These are phyloP conservation scores for Cremastobaeus sp. DNA, from an alignment of 2,888 invertebrate species.

Conservation along the genomic window DNA sequence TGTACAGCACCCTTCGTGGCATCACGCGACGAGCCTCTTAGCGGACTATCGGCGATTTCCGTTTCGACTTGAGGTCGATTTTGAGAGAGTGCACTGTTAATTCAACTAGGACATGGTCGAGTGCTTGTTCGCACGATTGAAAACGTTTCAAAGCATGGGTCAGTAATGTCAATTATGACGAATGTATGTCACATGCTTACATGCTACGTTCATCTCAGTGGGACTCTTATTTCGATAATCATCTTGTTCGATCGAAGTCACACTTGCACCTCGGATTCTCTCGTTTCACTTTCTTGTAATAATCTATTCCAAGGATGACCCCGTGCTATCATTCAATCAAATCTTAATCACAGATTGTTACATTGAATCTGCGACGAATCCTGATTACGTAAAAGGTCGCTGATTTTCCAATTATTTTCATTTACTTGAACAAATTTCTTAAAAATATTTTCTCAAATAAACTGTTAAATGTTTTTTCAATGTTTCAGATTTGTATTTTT, in stretches of 20 bases:
- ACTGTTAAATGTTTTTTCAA: too few species aligned
- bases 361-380: conserved; percentile 22
- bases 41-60: conserved; percentile 41
- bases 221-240: conserved; percentile 50
- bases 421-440: too few species aligned
- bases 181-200: conserved; percentile 68
- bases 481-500: too few species aligned
- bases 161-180: conserved; percentile 76
- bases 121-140: conserved; percentile 58
- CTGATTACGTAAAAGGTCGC: too few species aligned
- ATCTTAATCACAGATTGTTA: conserved; percentile 38
- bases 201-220: conserved; percentile 47
- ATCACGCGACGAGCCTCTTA: too few species aligned
- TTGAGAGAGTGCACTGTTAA: conserved; percentile 47
- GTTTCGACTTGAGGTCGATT: conserved; percentile 36
- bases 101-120: conserved; percentile 55
- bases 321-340: conserved; percentile 44
- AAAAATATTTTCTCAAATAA: too few species aligned
- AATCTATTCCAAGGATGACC: conserved; percentile 46
- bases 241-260: conserved; percentile 40
- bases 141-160: conserved; percentile 70
- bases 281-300: conserved; percentile 7
- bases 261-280: conserved; percentile 37
- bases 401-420: too few species aligned
- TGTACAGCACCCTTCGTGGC: too few species aligned